phyloP scores from a whole-genome alignment of 2,113 vertebrate species.

The Perccottus glenii region DNA sequence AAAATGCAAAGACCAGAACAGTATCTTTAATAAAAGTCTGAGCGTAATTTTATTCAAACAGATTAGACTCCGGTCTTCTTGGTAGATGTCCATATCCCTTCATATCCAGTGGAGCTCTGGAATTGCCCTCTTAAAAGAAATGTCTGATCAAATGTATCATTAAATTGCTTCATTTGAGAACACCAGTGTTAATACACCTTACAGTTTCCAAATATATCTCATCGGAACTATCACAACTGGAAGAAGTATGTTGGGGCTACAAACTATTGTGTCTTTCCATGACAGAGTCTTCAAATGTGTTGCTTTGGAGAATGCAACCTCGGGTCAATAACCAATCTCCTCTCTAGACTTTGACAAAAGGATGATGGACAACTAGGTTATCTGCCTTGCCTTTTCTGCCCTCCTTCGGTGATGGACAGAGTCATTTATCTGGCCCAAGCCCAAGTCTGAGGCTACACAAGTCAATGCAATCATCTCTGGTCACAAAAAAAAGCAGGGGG shows the following conservation, averaged over 20 bases:
- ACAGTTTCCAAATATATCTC: neutral
- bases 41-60: no score
- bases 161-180: constrained; percentile 11
- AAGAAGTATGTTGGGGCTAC: constrained; percentile 28
- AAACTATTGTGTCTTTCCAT: constrained; percentile 31
- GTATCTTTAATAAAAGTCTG: no score
- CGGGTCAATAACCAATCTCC: constrained; percentile 75
- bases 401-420: constrained; percentile 54
- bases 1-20: no score
- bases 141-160: neutral
- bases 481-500: constrained; percentile 35
- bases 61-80: no score
- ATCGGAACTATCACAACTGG: constrained; percentile 3
- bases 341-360: constrained; percentile 61
- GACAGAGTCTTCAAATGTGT: constrained; percentile 62
- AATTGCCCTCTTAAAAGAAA: no score
- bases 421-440: constrained; percentile 64
- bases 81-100: no score
- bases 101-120: no score
- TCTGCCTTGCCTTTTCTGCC: constrained; percentile 37
- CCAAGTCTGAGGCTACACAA: constrained; percentile 50
- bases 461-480: constrained; percentile 65
- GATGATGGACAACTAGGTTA: constrained; percentile 69
- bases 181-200: neutral
- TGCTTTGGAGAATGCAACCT: constrained; percentile 40